Evolutionary conservation across 2,888 invertebrate genomes (phyloP).

Genomic region (Rhodophaea formosa): DNA sequence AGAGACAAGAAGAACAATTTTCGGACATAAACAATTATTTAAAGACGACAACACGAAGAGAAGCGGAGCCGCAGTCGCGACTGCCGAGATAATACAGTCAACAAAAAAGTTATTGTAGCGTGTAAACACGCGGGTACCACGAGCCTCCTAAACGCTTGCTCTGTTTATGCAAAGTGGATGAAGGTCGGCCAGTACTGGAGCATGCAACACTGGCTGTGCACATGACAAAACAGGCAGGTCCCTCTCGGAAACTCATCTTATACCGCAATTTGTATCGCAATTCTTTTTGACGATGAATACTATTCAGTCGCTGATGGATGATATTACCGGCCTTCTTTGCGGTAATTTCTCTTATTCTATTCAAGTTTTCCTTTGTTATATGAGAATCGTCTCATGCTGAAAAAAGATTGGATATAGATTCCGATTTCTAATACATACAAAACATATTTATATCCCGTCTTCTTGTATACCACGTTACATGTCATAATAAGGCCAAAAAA

Average conservation of each 20-base stretch:
- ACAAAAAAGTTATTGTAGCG: slow-evolving; percentile 25
- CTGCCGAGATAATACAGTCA: slow-evolving; percentile 22
- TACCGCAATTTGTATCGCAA: slow-evolving; percentile 21
- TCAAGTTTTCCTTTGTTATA: not conserved
- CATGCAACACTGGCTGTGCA: slow-evolving; percentile 12
- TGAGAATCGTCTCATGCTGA: not conserved
- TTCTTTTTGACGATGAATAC: slow-evolving; percentile 15
- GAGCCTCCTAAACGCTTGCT: slow-evolving; percentile 10
- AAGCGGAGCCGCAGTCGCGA: slow-evolving; percentile 6
- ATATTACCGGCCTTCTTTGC: not conserved
- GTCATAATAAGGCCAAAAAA: no score
- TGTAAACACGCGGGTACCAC: slow-evolving; percentile 19
- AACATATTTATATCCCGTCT: no score
- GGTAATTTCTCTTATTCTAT: slow-evolving; percentile 2
- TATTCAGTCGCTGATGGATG: not conserved
- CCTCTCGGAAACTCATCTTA: slow-evolving; percentile 21
- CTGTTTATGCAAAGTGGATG: slow-evolving; percentile 17
- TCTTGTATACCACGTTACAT: no score
- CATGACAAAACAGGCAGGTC: slow-evolving; percentile 12
- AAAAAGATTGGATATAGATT: not conserved
- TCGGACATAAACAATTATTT: not conserved
- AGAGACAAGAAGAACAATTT: not conserved
- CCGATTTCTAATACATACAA: no score
- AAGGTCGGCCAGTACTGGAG: slow-evolving; percentile 11
- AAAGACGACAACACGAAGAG: not conserved